A percentile compares a stretch with the other conserved stretches of the same genome.
Conservation (phyloP, 2,797 vertebrate genomes). For the Pantherophis vulpinus region DNA sequence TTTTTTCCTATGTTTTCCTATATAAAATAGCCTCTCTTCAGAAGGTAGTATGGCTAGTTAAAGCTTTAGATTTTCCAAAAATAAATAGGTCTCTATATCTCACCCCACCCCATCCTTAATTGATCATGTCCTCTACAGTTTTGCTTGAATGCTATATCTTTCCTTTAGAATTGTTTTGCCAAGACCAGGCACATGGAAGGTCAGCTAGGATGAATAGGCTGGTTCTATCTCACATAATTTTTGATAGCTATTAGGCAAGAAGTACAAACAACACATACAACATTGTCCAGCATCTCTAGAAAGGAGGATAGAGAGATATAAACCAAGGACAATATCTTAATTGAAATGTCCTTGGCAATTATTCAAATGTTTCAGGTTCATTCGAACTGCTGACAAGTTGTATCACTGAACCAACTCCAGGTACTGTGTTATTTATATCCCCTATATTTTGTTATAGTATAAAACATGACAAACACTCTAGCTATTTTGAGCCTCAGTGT, state of each 20-base stretch:
- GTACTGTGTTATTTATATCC: background rate
- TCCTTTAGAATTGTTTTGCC: background rate
- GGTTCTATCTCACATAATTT: background rate
- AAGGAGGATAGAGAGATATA: background rate
- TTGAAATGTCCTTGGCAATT: background rate
- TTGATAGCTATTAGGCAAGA: background rate
- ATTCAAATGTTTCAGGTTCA: background rate
- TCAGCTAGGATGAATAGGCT: background rate
- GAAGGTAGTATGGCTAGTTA: background rate
- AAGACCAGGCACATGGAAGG: background rate
- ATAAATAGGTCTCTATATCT: background rate
- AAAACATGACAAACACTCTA: background rate
- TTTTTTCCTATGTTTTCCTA: background rate
- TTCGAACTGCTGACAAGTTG: background rate
- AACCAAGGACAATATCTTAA: background rate
- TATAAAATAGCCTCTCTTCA: background rate
- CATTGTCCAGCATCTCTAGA: background rate
- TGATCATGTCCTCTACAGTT: background rate
- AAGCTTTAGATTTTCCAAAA: background rate
- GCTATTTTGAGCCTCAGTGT: background rate
- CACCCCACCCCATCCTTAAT: background rate
- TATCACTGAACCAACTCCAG: background rate
- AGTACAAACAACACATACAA: background rate
- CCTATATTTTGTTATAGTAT: background rate
- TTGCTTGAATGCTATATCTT: background rate